Conservation (phyloP, 1,140 invertebrate genomes). For the Anagrus nilaparvatae region DNA sequence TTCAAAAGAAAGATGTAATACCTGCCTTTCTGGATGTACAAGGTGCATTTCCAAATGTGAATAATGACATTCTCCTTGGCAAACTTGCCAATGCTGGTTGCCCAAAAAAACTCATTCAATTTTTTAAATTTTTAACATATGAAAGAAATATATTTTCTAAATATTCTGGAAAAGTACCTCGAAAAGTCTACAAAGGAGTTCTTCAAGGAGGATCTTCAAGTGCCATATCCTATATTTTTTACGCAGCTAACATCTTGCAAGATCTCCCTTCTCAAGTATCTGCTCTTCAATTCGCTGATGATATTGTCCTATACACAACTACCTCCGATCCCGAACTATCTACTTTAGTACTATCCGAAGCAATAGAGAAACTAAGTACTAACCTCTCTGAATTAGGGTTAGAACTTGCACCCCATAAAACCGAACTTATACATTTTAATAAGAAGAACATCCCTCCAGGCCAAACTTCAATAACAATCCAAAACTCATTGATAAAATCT, state of each 20-base stretch:
- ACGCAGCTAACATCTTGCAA: background rate
- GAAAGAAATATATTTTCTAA: background rate
- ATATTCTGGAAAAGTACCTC: background rate
- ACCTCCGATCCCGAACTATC: no score
- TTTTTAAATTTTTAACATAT: background rate
- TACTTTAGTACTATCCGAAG: no score
- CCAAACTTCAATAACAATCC: no score
- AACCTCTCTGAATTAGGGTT: no score
- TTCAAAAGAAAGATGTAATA: background rate
- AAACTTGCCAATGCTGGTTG: background rate
- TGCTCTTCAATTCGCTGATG: background rate
- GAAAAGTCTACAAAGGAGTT: background rate
- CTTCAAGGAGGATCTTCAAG: no score
- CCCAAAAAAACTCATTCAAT: background rate
- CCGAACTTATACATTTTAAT: no score
- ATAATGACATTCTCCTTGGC: background rate
- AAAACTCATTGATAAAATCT: no score
- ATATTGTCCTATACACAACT: background rate
- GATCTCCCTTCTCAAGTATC: background rate
- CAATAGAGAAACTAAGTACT: no score
- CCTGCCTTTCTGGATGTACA: background rate
- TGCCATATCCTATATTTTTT: background rate
- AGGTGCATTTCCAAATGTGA: conserved; percentile 2
- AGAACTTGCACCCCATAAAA: no score
- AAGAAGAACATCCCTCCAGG: no score